Conservation (phyloP, 2,797 vertebrate species). For the Acridotheres tristis region DNA sequence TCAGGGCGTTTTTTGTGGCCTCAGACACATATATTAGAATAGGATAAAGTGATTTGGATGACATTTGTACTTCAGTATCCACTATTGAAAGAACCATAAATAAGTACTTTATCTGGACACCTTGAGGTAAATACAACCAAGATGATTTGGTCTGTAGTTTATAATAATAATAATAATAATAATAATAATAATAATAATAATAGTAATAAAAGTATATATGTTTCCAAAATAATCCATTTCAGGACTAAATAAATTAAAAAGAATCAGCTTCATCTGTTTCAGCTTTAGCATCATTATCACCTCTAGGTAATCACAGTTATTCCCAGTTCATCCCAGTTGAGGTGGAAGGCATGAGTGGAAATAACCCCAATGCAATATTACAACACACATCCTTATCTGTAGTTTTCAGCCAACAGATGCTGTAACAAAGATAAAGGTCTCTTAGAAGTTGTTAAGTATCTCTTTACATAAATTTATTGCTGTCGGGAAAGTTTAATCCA, state of each 20-base stretch:
- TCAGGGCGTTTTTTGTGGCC: not conserved
- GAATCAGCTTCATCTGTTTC: not conserved
- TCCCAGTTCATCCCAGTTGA: not conserved
- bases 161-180: not conserved
- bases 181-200: not conserved
- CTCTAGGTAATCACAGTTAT: not conserved
- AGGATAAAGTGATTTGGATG: not conserved
- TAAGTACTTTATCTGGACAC: not conserved
- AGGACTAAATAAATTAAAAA: not conserved
- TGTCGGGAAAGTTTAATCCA: not conserved
- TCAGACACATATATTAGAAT: not conserved
- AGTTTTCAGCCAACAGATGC: not conserved
- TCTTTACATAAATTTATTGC: not conserved
- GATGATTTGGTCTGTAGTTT: rapidly evolving
- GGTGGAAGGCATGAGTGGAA: not conserved
- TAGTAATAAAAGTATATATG: not conserved
- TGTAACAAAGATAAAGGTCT: not conserved
- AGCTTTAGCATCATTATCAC: not conserved
- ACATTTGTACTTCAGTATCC: not conserved
- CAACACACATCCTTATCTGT: not conserved
- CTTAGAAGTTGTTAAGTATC: not conserved
- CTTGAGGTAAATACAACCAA: not conserved
- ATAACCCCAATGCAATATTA: not conserved
- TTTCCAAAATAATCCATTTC: not conserved
- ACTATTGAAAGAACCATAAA: not conserved